Evolutionary conservation across 2,797 vertebrate species (phyloP).

Genomic region (Cygnus olor): DNA sequence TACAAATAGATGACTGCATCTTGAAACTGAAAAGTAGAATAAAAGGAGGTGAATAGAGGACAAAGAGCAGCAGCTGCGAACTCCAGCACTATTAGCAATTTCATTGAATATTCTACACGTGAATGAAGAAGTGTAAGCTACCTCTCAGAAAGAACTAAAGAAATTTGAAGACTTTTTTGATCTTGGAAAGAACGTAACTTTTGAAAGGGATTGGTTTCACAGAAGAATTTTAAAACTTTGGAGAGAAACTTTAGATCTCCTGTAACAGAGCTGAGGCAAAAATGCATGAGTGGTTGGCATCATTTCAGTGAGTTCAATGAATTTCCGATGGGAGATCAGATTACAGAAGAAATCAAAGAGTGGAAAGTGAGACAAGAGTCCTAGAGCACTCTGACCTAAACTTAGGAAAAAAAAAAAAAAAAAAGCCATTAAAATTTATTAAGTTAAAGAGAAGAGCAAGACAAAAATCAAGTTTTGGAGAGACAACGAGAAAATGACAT

Average conservation of each 20-base stretch:
- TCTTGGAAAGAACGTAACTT: neutral
- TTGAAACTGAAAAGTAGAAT: neutral
- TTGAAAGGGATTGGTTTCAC: neutral
- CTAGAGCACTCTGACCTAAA: neutral
- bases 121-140: neutral
- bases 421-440: neutral
- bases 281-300: neutral
- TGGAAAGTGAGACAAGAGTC: constrained; percentile 5
- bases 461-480: neutral
- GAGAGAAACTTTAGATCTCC: neutral
- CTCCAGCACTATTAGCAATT: neutral
- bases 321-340: neutral
- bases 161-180: neutral
- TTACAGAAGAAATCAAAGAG: constrained; percentile 32
- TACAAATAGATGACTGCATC: neutral
- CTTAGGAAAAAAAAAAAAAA: neutral
- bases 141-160: neutral
- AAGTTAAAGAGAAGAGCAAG: neutral
- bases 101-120: neutral
- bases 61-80: neutral
- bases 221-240: neutral
- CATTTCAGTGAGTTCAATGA: constrained; percentile 18
- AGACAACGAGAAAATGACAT: neutral
- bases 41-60: neutral
- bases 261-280: constrained; percentile 1